A percentile compares a stretch with the other conserved stretches of the same genome.
These are phyloP conservation scores for Heliconius sara DNA, from an alignment of 2,888 invertebrate species.

Conservation along the genomic window DNA sequence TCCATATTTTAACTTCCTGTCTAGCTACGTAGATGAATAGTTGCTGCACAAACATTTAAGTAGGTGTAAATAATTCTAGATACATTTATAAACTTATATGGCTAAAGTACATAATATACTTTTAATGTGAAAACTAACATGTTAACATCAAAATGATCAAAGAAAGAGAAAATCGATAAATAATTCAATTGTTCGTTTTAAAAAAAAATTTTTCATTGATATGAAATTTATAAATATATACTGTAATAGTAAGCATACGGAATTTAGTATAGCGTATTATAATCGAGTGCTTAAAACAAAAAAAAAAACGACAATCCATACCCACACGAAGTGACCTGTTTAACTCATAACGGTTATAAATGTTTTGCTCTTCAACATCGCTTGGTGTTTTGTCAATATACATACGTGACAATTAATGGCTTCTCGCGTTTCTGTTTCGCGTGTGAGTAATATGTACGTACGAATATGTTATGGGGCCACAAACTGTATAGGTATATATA, in stretches of 20 bases:
- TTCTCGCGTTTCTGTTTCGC: conserved; percentile 48
- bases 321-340: conserved; percentile 60
- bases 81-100: not conserved
- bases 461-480: conserved; percentile 25
- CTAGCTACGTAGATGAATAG: conserved; percentile 6
- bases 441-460: conserved; percentile 40
- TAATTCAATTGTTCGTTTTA: not conserved
- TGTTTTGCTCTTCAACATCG: conserved; percentile 55
- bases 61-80: not conserved
- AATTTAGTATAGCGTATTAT: not conserved
- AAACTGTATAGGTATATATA: not conserved
- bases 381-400: conserved; percentile 71
- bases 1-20: conserved; percentile 13
- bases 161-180: not conserved
- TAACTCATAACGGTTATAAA: conserved; percentile 54
- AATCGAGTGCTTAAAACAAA: conserved; percentile 26
- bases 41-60: not conserved
- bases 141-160: not conserved
- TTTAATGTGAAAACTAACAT: not conserved
- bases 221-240: not conserved
- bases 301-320: conserved; percentile 45
- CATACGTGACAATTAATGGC: conserved; percentile 31
- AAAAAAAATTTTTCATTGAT: no score
- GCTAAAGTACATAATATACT: not conserved
- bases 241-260: not conserved